Evolutionary conservation across 2,888 invertebrate species (phyloP).

Genomic region (Ennomos quercinarius): DNA sequence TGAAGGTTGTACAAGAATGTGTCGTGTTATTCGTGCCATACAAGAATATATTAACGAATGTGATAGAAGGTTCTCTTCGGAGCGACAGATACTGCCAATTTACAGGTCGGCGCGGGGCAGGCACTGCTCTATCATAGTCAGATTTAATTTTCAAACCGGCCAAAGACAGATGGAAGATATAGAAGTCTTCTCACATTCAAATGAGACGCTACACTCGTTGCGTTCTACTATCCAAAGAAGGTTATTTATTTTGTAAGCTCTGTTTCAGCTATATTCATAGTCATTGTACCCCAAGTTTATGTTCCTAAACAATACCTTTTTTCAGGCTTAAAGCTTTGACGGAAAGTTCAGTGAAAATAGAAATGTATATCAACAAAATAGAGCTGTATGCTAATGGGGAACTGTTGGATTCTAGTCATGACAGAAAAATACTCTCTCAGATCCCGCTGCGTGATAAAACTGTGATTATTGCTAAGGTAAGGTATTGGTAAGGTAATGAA

Average conservation of each 20-base stretch:
- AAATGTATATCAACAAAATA: slow-evolving; percentile 95
- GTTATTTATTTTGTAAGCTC: slow-evolving; percentile 45
- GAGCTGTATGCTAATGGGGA: slow-evolving; percentile 97
- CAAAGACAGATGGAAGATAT: slow-evolving; percentile 96
- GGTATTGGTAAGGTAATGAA: no score
- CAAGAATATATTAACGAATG: slow-evolving; percentile 98
- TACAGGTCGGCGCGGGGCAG: slow-evolving; percentile 96
- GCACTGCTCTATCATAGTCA: slow-evolving; percentile 93
- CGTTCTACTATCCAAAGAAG: slow-evolving; percentile 91
- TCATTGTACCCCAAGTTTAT: no score
- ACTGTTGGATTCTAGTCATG: slow-evolving; percentile 93
- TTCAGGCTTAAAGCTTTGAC: slow-evolving; percentile 77
- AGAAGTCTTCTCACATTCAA: slow-evolving; percentile 96
- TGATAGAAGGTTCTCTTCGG: slow-evolving; percentile 94
- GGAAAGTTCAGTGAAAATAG: slow-evolving; percentile 91
- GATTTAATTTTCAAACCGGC: slow-evolving; percentile 92
- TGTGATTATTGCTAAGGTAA: slow-evolving; percentile 86
- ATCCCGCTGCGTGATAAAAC: slow-evolving; percentile 95
- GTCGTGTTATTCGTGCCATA: slow-evolving; percentile 96
- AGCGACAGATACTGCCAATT: slow-evolving; percentile 95
- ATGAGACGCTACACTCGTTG: slow-evolving; percentile 95
- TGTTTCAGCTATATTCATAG: slow-evolving; percentile 1
- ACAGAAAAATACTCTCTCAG: slow-evolving; percentile 94
- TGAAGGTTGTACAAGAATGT: slow-evolving; percentile 89
- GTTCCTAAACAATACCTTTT: slow-evolving; percentile 27